Base-by-base conservation (phyloP, 2,113 vertebrate genomes). In the Lophura nycthemera region DNA sequence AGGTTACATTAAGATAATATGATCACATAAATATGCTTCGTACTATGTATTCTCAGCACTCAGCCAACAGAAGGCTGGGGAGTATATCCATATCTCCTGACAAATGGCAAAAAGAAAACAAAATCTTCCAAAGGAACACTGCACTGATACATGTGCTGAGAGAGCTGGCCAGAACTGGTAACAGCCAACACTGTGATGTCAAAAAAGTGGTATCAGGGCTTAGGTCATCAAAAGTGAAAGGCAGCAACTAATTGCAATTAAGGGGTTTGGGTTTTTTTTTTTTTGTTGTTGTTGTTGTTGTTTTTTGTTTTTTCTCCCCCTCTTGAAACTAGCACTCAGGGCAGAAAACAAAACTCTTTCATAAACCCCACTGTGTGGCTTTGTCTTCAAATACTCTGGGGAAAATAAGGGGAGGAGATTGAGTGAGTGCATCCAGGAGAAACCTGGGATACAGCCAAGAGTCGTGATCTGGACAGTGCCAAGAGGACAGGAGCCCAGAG, bases 391-490 rank as follows among this genome's bases (percentile, higher is more conserved):
- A 77, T 24, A 76, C 56, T 22, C 75, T 85, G 78, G 45, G 75
- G 82, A 63, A 89, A 95, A 92, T 69, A 76, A 87, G 32, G 60
- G 81, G 89, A 96, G 71, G 91, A 90, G 91, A 93, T 83, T 88
- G 42, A 93, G 13, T 71, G 74, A 95, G 30, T 66, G 79, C 60
- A 83, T 87, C 79, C 76, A 92, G 67, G 36, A 95, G 92, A 87
- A 96, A 76, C 8, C 13, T 95, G 96, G 66, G 78, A 73, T 73
- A 66, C 48, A 76, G 86, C 91, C 96, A 96, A 36, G 86, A 96
- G 93, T 96, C 95, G 77, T 96, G 96, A 95, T 95, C 96, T 79
- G 94, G 95, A 94, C 86, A 94, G 52, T 92, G 95, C 96, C 91
- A 96, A 95, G 83, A 67, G 7, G 6, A 81, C 83, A 86, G 66